Conservation (phyloP, 2,113 vertebrate genomes). For the Malaclemys terrapin region DNA sequence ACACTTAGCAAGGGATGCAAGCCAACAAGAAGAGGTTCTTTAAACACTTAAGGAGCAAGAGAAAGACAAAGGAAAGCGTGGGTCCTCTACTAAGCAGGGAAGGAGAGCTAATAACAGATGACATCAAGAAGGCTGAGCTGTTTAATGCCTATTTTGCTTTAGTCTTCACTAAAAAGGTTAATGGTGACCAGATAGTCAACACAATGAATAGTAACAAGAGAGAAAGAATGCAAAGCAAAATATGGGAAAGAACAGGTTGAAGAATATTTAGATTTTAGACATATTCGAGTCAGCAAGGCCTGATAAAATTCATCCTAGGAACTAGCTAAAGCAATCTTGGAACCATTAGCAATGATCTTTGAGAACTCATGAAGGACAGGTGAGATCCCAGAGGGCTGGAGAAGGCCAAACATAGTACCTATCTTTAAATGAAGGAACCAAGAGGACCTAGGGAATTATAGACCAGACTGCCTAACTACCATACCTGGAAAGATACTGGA, state of each 20-base stretch:
- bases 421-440: not conserved
- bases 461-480: too few relatives aligned
- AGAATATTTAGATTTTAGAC: not conserved
- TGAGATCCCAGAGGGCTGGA: not conserved
- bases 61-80: not conserved
- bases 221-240: not conserved
- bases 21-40: not conserved
- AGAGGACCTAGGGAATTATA: too few relatives aligned
- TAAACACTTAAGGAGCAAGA: not conserved
- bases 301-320: too few relatives aligned
- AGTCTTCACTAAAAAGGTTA: not conserved
- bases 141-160: not conserved
- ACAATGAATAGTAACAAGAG: not conserved
- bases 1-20: not conserved
- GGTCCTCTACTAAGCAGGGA: not conserved
- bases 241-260: not conserved
- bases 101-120: not conserved
- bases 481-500: too few relatives aligned
- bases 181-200: not conserved
- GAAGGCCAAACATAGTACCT: not conserved
- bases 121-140: not conserved
- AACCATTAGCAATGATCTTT: not conserved
- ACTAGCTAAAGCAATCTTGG: too few relatives aligned
- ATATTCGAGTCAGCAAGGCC: not conserved
- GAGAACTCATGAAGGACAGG: not conserved